Percentiles rank a stretch among this genome's conserved stretches.
phyloP scores from a whole-genome alignment of 2,797 vertebrate genomes.

The Ficedula albicollis region DNA sequence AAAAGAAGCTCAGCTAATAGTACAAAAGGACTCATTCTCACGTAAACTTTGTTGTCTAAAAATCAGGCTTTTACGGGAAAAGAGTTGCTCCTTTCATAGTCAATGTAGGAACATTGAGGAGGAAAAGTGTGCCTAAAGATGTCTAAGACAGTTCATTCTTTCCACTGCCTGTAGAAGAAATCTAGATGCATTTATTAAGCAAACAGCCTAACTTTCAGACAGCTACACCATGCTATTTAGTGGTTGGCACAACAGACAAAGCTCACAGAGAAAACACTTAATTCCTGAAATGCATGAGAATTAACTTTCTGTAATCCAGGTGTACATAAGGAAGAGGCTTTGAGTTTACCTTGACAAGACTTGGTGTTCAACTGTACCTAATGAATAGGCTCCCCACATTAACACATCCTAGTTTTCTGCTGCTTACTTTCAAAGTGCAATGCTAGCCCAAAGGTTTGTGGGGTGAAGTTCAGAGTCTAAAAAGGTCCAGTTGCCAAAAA shows the following conservation, averaged over 20 bases:
- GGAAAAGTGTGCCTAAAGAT: neutral
- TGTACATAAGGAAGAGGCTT: neutral
- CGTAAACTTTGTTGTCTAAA: neutral
- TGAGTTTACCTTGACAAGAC: neutral
- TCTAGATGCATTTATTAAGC: slow-evolving; percentile 5
- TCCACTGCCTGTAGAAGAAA: neutral
- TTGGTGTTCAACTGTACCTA: neutral
- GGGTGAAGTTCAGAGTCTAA: neutral
- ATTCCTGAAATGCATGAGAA: neutral
- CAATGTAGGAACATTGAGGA: neutral
- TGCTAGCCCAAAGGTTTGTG: neutral
- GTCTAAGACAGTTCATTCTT: neutral
- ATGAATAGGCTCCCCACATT: neutral
- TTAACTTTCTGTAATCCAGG: neutral
- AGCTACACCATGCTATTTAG: neutral
- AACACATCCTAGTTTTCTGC: neutral
- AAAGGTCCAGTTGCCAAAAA: neutral
- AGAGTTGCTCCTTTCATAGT: neutral
- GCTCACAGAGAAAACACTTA: neutral
- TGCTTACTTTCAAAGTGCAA: neutral
- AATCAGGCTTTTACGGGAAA: neutral
- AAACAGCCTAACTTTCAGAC: neutral
- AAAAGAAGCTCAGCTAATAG: neutral
- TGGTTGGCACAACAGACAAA: neutral
- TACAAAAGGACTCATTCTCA: slow-evolving; percentile 2